Conservation (phyloP, 2,888 invertebrate genomes). For the Epirrita christyi region DNA sequence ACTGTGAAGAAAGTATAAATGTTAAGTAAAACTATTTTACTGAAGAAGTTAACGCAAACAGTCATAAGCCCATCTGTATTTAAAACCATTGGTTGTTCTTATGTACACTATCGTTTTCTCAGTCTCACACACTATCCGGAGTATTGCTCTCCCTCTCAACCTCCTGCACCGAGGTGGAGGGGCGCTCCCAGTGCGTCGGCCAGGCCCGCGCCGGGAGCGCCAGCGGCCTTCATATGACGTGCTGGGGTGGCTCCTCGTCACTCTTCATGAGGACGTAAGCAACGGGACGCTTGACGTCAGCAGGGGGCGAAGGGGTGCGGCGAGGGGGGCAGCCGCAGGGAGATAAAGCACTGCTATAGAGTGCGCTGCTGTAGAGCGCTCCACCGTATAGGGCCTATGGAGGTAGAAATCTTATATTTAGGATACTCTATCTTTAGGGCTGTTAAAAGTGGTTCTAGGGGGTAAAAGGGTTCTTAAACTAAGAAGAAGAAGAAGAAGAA, state of each 20-base stretch:
- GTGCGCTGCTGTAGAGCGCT: slow-evolving; percentile 76
- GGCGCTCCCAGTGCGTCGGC: slow-evolving; percentile 81
- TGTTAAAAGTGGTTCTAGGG: no score
- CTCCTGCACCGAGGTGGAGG: slow-evolving; percentile 70
- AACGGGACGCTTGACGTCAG: slow-evolving; percentile 81
- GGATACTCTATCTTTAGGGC: no score
- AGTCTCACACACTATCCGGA: slow-evolving; percentile 71
- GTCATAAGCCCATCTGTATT: no score
- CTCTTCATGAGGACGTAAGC: slow-evolving; percentile 88
- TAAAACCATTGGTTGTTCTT: no score
- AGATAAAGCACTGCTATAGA: slow-evolving; percentile 74
- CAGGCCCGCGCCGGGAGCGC: slow-evolving; percentile 90
- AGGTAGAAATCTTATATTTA: no score
- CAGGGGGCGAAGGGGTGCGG: slow-evolving; percentile 72
- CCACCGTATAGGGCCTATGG: slow-evolving; percentile 77
- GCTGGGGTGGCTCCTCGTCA: slow-evolving; percentile 84
- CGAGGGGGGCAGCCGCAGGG: slow-evolving; percentile 78
- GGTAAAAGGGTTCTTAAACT: no score
- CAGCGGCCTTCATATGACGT: slow-evolving; percentile 94
- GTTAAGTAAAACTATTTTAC: no score
- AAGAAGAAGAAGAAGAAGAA: no score
- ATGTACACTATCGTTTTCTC: neutral
- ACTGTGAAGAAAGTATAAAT: neutral
- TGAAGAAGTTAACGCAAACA: no score
- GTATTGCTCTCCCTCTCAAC: slow-evolving; percentile 64